Evolutionary conservation across 2,113 vertebrate genomes (phyloP).

Genomic region (Epinephelus lanceolatus): DNA sequence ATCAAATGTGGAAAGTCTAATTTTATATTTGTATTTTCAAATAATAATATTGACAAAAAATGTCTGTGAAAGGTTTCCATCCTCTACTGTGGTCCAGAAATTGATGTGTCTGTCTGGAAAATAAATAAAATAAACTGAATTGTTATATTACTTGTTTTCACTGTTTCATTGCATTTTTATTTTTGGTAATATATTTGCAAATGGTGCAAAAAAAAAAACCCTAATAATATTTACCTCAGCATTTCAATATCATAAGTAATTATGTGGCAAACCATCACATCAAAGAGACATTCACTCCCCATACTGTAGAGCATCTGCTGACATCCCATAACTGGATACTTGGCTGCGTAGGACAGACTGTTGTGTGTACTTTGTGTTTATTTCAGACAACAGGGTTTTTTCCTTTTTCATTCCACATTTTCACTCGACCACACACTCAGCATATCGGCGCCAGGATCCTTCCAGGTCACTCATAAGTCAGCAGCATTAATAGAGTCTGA

Average conservation of each 20-base stretch:
- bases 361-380: conserved; percentile 20
- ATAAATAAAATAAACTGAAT: conserved; percentile 97
- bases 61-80: conserved; percentile 99
- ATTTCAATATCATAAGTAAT: conserved; percentile 8
- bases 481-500: conserved; percentile 64
- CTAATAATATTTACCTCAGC: conserved; percentile 9
- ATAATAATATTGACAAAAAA: conserved; percentile 94
- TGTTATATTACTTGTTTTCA: conserved; percentile 83
- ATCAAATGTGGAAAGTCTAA: conserved; percentile 99
- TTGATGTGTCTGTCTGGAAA: conserved; percentile 99
- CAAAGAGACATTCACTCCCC: conserved; percentile 14
- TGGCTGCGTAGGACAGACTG: background rate
- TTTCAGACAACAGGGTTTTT: conserved; percentile 9
- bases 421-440: conserved; percentile 25
- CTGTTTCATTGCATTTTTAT: conserved; percentile 62
- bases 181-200: conserved; percentile 16
- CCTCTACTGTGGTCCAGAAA: conserved; percentile 99
- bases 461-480: conserved; percentile 67
- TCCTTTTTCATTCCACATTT: conserved; percentile 14
- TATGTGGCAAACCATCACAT: conserved; percentile 14
- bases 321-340: conserved; percentile 38
- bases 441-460: conserved; percentile 29
- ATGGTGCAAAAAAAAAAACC: background rate
- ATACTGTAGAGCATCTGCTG: conserved; percentile 20
- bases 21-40: conserved; percentile 99